Evolutionary conservation across 1,140 invertebrate genomes (phyloP).

Genomic region (Campodea augens): DNA sequence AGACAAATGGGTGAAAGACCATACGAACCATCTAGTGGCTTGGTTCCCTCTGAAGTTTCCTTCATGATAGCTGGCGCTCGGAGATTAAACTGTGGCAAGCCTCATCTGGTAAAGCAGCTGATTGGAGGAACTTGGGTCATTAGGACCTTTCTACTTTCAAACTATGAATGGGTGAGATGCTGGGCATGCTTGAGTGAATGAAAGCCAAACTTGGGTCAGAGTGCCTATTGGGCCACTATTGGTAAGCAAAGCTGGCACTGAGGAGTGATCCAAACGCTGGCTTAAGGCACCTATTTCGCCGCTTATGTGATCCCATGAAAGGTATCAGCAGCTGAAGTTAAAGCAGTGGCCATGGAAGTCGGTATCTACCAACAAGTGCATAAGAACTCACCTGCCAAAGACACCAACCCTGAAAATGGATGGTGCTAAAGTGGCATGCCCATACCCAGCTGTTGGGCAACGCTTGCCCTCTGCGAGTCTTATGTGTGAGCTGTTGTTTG

Average conservation of each 20-base stretch:
- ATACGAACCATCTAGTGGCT: slow-evolving; percentile 46
- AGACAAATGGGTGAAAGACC: slow-evolving; percentile 44
- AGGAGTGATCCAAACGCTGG: slow-evolving; percentile 33
- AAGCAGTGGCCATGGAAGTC: too few relatives aligned
- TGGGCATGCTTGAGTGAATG: slow-evolving; percentile 27
- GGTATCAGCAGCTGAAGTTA: slow-evolving; percentile 39
- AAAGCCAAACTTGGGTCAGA: slow-evolving; percentile 12
- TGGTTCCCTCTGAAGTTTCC: slow-evolving; percentile 42
- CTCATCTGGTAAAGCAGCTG: slow-evolving; percentile 32
- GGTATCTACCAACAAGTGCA: too few relatives aligned
- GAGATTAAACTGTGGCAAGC: slow-evolving; percentile 29
- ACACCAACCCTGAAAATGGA: too few relatives aligned
- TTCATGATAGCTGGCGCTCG: slow-evolving; percentile 27
- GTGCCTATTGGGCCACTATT: slow-evolving; percentile 39
- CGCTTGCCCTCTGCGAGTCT: too few relatives aligned
- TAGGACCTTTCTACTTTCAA: slow-evolving; percentile 36
- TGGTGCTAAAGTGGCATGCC: too few relatives aligned
- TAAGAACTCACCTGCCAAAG: too few relatives aligned
- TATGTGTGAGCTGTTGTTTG: too few relatives aligned
- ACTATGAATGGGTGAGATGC: slow-evolving; percentile 38
- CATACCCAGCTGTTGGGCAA: too few relatives aligned
- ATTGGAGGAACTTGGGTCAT: slow-evolving; percentile 34
- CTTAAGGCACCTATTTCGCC: slow-evolving; percentile 19
- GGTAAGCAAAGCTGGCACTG: slow-evolving; percentile 46
- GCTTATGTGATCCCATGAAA: too few relatives aligned